Percentiles rank a stretch among this genome's conserved stretches.
phyloP scores from a whole-genome alignment of 2,888 invertebrate species.

The Melieria picta region DNA sequence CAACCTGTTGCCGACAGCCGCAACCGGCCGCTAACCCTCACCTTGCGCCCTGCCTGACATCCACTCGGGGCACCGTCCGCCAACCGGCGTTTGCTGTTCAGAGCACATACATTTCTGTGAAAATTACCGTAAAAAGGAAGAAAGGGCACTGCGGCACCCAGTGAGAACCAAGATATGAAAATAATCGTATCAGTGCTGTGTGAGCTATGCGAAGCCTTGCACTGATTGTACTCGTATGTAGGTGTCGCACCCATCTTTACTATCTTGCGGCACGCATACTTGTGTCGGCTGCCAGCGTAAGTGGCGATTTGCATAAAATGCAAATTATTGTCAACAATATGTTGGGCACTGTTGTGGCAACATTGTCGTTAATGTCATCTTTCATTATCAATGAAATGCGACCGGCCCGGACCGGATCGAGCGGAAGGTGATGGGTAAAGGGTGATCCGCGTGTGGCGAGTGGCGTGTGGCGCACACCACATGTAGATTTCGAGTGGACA shows the following conservation, averaged over 20 bases:
- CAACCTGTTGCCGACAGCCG: not conserved
- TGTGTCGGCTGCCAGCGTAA: not conserved
- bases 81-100: not conserved
- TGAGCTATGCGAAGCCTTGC: conserved; percentile 10
- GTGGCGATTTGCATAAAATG: conserved; percentile 26
- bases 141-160: conserved; percentile 4
- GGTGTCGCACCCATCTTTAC: not conserved
- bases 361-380: conserved; percentile 34
- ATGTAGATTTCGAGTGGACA: no score
- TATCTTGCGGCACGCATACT: not conserved
- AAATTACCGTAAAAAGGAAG: conserved; percentile 23
- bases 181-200: not conserved
- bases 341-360: conserved; percentile 26
- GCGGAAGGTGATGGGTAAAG: not conserved
- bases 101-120: conserved; percentile 25
- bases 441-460: not conserved
- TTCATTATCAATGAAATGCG: conserved; percentile 34
- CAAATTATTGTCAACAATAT: conserved; percentile 23
- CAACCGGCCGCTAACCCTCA: no score
- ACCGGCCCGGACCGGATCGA: not conserved
- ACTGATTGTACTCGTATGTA: not conserved
- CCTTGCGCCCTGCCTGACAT: no score
- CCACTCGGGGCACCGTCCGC: no score
- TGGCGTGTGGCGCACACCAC: no score
- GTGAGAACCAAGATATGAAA: no score